phyloP scores from a whole-genome alignment of 2,797 vertebrate genomes.

The Nannoperca obscura region DNA sequence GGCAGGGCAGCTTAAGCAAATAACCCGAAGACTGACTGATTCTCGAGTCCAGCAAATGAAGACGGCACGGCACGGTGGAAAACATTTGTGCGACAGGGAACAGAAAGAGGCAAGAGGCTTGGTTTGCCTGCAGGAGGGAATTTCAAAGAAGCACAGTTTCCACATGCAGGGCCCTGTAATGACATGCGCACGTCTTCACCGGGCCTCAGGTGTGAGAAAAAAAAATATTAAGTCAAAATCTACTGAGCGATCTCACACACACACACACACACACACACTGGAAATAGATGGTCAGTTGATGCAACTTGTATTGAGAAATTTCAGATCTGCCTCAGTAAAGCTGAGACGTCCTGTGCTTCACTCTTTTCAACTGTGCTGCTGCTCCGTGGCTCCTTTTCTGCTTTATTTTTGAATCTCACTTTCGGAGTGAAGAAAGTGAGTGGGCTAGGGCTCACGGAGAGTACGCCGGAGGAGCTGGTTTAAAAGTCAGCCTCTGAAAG shows the following conservation, averaged over 20 bases:
- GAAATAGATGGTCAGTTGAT: constrained; percentile 64
- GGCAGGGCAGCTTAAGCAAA: constrained; percentile 68
- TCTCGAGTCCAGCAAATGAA: constrained; percentile 67
- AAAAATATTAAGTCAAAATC: constrained; percentile 39
- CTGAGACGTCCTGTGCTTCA: not conserved
- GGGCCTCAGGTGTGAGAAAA: constrained; percentile 34
- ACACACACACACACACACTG: constrained; percentile 20
- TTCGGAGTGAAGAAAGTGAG: constrained; percentile 25
- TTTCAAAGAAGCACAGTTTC: constrained; percentile 77
- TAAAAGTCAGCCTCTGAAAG: constrained; percentile 66
- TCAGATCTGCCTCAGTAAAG: constrained; percentile 25
- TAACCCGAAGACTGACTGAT: constrained; percentile 64
- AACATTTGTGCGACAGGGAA: constrained; percentile 65
- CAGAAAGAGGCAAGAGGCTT: constrained; percentile 56
- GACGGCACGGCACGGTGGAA: constrained; percentile 76
- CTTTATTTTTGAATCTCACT: constrained; percentile 47
- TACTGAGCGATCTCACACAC: constrained; percentile 26
- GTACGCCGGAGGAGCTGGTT: constrained; percentile 35
- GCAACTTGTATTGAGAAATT: constrained; percentile 45
- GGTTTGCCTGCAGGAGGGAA: constrained; percentile 61
- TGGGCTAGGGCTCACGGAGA: constrained; percentile 36
- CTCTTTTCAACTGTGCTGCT: constrained; percentile 16
- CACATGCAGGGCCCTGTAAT: constrained; percentile 68
- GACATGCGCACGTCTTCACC: constrained; percentile 63
- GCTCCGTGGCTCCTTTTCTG: constrained; percentile 13